Percentiles rank a stretch among this genome's conserved stretches.
phyloP scores from a whole-genome alignment of 2,888 invertebrate genomes.

The Celastrina argiolus region DNA sequence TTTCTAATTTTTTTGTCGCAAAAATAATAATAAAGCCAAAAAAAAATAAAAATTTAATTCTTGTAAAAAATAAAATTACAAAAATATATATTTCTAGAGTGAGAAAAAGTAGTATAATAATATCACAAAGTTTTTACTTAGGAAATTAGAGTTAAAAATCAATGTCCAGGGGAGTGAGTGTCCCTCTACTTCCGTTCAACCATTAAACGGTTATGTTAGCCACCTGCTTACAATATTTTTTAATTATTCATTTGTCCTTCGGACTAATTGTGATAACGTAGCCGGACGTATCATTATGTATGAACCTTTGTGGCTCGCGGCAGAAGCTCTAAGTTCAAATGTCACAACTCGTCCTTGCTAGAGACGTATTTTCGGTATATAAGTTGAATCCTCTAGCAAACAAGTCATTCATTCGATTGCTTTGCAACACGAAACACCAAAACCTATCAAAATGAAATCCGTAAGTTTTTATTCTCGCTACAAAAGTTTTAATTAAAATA shows the following conservation, averaged over 20 bases:
- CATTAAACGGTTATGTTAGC: neutral
- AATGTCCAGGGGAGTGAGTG: neutral
- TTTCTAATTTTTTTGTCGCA: too few relatives aligned
- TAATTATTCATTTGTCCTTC: slow-evolving; percentile 26
- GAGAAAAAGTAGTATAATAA: too few relatives aligned
- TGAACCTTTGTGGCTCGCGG: slow-evolving; percentile 44
- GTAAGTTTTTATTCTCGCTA: slow-evolving; percentile 49
- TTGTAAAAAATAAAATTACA: too few relatives aligned
- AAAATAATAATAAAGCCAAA: too few relatives aligned
- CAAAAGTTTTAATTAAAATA: neutral
- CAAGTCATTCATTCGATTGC: slow-evolving; percentile 65
- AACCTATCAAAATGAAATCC: slow-evolving; percentile 66
- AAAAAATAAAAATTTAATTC: too few relatives aligned
- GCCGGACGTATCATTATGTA: slow-evolving; percentile 47
- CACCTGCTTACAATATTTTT: neutral
- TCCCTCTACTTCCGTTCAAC: neutral
- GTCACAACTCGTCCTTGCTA: slow-evolving; percentile 67
- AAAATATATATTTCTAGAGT: too few relatives aligned
- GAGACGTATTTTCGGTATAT: slow-evolving; percentile 50
- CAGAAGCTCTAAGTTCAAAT: slow-evolving; percentile 70
- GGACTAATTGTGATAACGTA: slow-evolving; percentile 26
- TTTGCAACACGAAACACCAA: slow-evolving; percentile 46
- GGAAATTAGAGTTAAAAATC: too few relatives aligned
- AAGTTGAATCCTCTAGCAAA: slow-evolving; percentile 42
- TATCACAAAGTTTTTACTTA: too few relatives aligned